Base-by-base conservation (phyloP, 2,113 vertebrate genomes). In the Actinemys pallida region DNA sequence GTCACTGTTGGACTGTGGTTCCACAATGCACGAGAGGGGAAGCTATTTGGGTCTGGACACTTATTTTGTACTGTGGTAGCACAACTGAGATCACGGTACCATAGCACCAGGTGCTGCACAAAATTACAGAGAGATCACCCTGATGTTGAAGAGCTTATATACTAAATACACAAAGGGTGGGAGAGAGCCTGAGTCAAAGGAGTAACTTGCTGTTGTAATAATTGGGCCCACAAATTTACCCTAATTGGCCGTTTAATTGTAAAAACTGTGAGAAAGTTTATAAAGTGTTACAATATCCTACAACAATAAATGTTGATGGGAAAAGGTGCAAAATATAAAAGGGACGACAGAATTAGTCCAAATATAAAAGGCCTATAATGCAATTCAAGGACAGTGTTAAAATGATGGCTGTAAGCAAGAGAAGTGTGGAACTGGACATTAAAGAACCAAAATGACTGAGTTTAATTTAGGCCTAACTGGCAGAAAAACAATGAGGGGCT, bases 41-140 rank as follows among this genome's bases (percentile, higher is more conserved):
- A 54, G 19, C 53, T 20, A 54, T 20, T 54, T 54, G 19, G 19
- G 19, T 3, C 53, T 54, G 1, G 8, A 53, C 53, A 20, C 6
- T 53, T 53, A 20, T 7, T 53, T 69, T 39, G 35, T 69, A 19
- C 5, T 39, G 2, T 69, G 35, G 35, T 5, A 39, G 65, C 35
- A 5, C 35, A n/a, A 39, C 35, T 69, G 17, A 5, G 65, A 10
- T 39, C 7, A 1, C 0, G 4, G 65, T 39, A 5, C 35, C 17
- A 22, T 9, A 69, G 65, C 35, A 39, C 35, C 35, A 39, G 17
- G 35, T 10, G 9, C 65, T 39, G 35, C 62, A n/a, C 35, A 69
- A n/a, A 69, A n/a, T 35, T 35, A 8, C 3, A 39, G 7, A 22
- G 35, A 69, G 29, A 35, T 8, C 19, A 5, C 4, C 35, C 35